Evolutionary conservation across 1,140 invertebrate genomes (phyloP).

Genomic region (Arion vulgaris): DNA sequence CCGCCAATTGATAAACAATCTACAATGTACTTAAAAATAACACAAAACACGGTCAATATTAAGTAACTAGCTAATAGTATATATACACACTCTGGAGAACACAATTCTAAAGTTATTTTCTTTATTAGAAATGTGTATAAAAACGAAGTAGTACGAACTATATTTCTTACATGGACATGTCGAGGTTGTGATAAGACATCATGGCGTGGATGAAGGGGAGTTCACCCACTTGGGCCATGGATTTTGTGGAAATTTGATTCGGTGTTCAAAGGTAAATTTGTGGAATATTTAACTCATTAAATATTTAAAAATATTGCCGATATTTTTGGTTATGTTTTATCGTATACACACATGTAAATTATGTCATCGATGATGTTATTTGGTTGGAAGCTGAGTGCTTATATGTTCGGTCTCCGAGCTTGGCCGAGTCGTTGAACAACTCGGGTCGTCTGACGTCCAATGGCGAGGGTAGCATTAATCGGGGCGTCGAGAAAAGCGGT

Average conservation of each 20-base stretch:
- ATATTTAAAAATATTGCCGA: not conserved
- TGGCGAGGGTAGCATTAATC: conserved; percentile 14
- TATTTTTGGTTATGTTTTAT: not conserved
- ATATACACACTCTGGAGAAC: too few relatives aligned
- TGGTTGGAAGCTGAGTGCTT: conserved; percentile 16
- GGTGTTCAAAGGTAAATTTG: conserved; percentile 20
- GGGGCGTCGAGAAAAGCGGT: not conserved
- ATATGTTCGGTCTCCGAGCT: conserved; percentile 21
- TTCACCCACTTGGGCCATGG: conserved; percentile 42
- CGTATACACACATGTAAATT: not conserved
- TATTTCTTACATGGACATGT: conserved; percentile 17
- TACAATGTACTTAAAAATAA: not conserved
- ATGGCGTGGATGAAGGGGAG: conserved; percentile 43
- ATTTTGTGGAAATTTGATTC: conserved; percentile 21
- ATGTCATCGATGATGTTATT: not conserved
- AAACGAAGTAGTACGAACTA: conserved; percentile 7
- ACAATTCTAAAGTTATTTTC: not conserved
- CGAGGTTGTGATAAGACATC: conserved; percentile 31
- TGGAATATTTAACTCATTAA: not conserved
- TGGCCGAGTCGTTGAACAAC: conserved; percentile 21
- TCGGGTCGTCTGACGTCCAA: conserved; percentile 23
- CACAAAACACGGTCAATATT: not conserved
- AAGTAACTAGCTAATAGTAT: too few relatives aligned
- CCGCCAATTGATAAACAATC: conserved; percentile 40
- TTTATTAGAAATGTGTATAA: not conserved